A percentile compares a stretch with the other conserved stretches of the same genome.
Conservation (phyloP, 2,113 vertebrate species). For the Syrrhaptes paradoxus region DNA sequence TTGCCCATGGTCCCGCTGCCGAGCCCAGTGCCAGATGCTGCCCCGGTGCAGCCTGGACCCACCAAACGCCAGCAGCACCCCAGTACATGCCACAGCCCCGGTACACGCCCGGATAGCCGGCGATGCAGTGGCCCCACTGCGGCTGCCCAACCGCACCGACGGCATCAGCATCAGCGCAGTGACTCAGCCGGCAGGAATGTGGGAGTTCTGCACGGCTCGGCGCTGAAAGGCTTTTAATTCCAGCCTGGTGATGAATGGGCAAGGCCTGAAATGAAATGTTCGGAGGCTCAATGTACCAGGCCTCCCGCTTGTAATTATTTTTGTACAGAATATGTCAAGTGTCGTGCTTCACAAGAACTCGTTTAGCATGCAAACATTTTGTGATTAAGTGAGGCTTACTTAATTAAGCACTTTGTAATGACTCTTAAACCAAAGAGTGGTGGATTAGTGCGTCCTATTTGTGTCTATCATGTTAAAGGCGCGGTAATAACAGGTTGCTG, state of each 20-base stretch:
- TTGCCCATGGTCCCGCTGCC: rapidly evolving
- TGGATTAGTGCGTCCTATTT: constrained; percentile 72
- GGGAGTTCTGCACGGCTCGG: constrained; percentile 49
- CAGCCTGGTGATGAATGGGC: constrained; percentile 68
- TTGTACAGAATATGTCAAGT: constrained; percentile 75
- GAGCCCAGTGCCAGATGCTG: rapidly evolving
- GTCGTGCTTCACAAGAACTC: constrained; percentile 74
- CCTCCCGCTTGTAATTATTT: constrained; percentile 71
- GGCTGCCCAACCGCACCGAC: no score
- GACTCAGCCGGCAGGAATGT: constrained; percentile 72
- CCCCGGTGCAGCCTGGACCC: rapidly evolving
- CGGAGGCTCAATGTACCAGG: constrained; percentile 49
- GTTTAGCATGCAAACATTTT: constrained; percentile 80
- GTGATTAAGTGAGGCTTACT: constrained; percentile 83
- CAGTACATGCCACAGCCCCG: no score
- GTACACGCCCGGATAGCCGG: no score
- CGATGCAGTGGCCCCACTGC: no score
- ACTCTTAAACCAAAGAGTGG: constrained; percentile 77
- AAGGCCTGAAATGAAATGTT: constrained; percentile 60
- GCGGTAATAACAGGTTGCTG: constrained; percentile 24
- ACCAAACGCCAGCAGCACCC: neutral
- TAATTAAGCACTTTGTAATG: constrained; percentile 84
- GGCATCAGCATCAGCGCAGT: neutral
- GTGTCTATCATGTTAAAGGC: constrained; percentile 56
- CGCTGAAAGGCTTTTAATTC: constrained; percentile 65